Conservation (phyloP, 1,140 invertebrate species). For the Drosophila nasuta region DNA sequence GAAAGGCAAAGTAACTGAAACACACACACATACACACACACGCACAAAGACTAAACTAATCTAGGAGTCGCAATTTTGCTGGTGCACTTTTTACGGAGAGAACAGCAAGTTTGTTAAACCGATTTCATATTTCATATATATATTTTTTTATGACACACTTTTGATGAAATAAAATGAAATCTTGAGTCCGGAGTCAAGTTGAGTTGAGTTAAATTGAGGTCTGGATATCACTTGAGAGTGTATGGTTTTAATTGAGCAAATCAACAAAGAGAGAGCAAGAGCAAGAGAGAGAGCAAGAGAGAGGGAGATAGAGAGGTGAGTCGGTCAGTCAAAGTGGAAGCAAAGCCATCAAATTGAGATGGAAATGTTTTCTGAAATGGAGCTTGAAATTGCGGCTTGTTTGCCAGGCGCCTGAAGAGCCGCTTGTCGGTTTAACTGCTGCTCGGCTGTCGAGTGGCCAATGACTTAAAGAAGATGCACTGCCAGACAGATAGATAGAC, state of each 20-base stretch:
- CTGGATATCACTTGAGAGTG: background rate
- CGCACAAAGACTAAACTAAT: background rate
- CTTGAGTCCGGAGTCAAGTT: slow-evolving; percentile 5
- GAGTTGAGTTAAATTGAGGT: background rate
- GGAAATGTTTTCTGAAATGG: slow-evolving; percentile 31
- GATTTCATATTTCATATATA: background rate
- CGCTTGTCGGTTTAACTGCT: slow-evolving; percentile 11
- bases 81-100: background rate
- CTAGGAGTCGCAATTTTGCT: background rate
- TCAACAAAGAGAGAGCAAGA: slow-evolving; percentile 17
- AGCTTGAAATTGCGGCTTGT: slow-evolving; percentile 41
- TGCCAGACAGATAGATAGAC: slow-evolving; percentile 8
- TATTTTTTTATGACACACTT: background rate
- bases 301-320: too few relatives aligned
- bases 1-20: background rate
- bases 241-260: slow-evolving; percentile 52
- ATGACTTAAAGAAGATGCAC: slow-evolving; percentile 38
- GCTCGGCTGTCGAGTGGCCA: slow-evolving; percentile 31
- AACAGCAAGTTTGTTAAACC: background rate
- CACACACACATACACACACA: background rate
- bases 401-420: slow-evolving; percentile 16
- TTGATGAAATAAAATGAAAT: slow-evolving; percentile 5
- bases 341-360: slow-evolving; percentile 8
- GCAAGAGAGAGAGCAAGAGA: too few relatives aligned
- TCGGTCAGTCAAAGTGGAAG: background rate